Percentiles rank a stretch among this genome's conserved stretches.
These are phyloP conservation scores for Equus quagga DNA, from an alignment of 2,113 vertebrate genomes.

Conservation along the genomic window DNA sequence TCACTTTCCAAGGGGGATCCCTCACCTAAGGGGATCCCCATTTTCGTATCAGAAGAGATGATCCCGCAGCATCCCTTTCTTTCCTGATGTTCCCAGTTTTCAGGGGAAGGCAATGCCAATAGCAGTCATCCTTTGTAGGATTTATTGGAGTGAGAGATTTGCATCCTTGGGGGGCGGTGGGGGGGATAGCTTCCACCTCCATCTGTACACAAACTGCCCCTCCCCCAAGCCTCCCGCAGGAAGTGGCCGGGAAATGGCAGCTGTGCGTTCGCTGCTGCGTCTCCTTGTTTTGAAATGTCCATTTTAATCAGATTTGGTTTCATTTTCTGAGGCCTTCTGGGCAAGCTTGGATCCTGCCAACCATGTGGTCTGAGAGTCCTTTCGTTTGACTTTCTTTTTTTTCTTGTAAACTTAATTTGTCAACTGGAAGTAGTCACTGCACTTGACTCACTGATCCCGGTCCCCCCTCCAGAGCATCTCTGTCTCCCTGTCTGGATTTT, in stretches of 20 bases:
- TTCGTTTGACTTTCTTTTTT: not conserved
- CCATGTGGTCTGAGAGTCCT: slow-evolving; percentile 47
- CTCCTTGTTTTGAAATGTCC: slow-evolving; percentile 87
- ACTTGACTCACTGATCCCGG: slow-evolving; percentile 21
- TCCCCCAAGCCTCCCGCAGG: slow-evolving; percentile 85
- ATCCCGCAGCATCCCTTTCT: not conserved
- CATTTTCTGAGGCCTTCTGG: slow-evolving; percentile 79
- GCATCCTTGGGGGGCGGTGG: slow-evolving; percentile 14
- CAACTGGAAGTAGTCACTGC: slow-evolving; percentile 49
- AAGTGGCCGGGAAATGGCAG: slow-evolving; percentile 88
- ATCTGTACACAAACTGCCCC: slow-evolving; percentile 77
- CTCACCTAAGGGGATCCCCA: slow-evolving; percentile 70
- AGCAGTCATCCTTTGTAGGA: slow-evolving; percentile 61
- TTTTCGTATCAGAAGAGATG: slow-evolving; percentile 27
- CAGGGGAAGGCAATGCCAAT: not conserved
- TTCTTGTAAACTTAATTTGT: slow-evolving; percentile 41
- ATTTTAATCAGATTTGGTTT: slow-evolving; percentile 85
- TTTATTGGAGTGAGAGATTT: slow-evolving; percentile 48
- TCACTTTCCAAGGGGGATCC: slow-evolving; percentile 56
- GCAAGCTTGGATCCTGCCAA: slow-evolving; percentile 56
- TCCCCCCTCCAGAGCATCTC: not conserved
- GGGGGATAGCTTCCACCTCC: slow-evolving; percentile 63
- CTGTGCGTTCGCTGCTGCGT: slow-evolving; percentile 80
- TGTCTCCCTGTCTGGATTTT: slow-evolving; percentile 4
- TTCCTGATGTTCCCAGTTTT: not conserved